These are phyloP conservation scores for Phortica variegata DNA, from an alignment of 1,140 invertebrate species.

Conservation along the genomic window DNA sequence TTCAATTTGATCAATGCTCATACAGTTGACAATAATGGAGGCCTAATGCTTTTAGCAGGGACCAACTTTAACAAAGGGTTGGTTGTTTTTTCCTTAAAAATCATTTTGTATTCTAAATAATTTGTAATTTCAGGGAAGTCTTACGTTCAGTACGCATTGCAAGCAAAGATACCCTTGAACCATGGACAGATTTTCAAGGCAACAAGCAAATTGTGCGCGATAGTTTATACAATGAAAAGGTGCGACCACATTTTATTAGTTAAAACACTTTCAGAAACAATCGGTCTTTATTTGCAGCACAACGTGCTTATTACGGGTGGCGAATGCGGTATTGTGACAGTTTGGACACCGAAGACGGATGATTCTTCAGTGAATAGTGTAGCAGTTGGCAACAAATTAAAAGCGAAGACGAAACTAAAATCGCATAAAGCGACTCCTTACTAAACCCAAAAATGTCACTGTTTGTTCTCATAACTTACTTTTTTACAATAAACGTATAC, in stretches of 20 bases:
- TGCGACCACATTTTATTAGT: constrained; percentile 7
- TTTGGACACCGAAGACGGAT: constrained; percentile 60
- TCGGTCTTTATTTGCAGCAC: constrained; percentile 60
- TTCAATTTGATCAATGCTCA: constrained; percentile 69
- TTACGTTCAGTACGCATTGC: constrained; percentile 62
- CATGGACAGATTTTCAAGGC: constrained; percentile 60
- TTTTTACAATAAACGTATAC: no score
- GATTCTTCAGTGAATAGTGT: no score
- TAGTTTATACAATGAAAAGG: constrained; percentile 65
- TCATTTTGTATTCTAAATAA: neutral
- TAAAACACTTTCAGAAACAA: no score
- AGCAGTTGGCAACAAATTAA: no score
- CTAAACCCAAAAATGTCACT: no score
- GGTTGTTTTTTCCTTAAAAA: neutral
- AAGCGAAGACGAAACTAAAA: no score
- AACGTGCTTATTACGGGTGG: constrained; percentile 65
- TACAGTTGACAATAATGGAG: constrained; percentile 47
- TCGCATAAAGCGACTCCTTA: no score
- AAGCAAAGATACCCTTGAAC: constrained; percentile 59
- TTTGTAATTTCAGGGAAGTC: constrained; percentile 51
- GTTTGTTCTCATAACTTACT: no score
- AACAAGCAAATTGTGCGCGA: constrained; percentile 71
- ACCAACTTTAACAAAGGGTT: constrained; percentile 61
- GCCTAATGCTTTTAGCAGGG: constrained; percentile 64
- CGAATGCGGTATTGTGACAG: constrained; percentile 64